Evolutionary conservation across 2,113 vertebrate genomes (phyloP).

Genomic region (Elachura formosa): DNA sequence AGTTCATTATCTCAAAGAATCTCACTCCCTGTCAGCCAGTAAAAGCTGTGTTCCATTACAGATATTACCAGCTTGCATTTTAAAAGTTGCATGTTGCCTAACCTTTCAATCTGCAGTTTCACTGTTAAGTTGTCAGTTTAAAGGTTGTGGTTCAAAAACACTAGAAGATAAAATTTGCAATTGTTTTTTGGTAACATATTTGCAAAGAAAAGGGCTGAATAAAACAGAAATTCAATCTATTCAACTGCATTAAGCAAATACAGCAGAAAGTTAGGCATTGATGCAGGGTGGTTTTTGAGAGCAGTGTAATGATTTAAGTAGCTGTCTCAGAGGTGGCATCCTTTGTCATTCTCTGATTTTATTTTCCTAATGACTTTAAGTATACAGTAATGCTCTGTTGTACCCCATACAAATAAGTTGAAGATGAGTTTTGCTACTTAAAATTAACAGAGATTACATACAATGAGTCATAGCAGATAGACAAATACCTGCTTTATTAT

Average conservation of each 20-base stretch:
- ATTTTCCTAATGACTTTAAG: neutral
- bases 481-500: neutral
- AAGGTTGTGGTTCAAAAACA: neutral
- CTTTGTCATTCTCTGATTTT: neutral
- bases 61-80: neutral
- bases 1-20: neutral
- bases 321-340: neutral
- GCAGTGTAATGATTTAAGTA: neutral
- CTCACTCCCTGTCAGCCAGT: neutral
- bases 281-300: neutral
- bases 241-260: neutral
- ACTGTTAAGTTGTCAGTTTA: neutral
- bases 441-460: neutral
- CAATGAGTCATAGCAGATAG: neutral
- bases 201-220: neutral
- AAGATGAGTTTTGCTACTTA: neutral
- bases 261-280: neutral
- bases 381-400: neutral
- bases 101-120: neutral
- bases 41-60: neutral
- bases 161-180: neutral
- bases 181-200: fast-evolving
- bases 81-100: neutral
- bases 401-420: neutral
- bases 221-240: neutral